These are phyloP conservation scores for Neosilurus mollespiculum DNA, from an alignment of 2,797 vertebrate species.

Conservation along the genomic window DNA sequence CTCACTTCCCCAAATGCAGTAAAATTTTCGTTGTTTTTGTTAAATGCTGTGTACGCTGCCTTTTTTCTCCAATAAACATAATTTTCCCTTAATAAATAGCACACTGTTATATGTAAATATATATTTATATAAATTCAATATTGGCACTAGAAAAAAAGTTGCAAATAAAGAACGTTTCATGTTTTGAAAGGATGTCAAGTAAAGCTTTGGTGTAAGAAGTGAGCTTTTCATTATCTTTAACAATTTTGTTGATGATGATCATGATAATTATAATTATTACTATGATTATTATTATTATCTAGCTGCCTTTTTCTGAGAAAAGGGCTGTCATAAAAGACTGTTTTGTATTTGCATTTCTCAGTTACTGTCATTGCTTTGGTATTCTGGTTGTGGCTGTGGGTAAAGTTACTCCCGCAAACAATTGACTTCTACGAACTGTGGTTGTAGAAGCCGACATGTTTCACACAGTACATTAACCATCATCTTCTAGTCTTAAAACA, in stretches of 20 bases:
- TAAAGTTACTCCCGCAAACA: constrained; percentile 41
- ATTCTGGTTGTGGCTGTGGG: constrained; percentile 41
- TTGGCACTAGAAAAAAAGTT: constrained; percentile 39
- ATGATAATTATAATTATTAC: constrained; percentile 29
- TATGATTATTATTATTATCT: constrained; percentile 46
- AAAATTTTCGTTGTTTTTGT: constrained; percentile 27
- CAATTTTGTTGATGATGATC: constrained; percentile 36
- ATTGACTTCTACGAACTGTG: constrained; percentile 19
- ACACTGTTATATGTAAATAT: constrained; percentile 62
- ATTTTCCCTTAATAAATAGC: constrained; percentile 48
- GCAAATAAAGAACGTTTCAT: constrained; percentile 31
- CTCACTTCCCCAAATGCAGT: constrained; percentile 51
- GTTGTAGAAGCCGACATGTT: constrained; percentile 23
- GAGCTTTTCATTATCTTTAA: constrained; percentile 57
- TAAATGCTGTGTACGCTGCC: constrained; percentile 22
- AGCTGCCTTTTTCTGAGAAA: constrained; percentile 57
- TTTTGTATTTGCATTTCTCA: constrained; percentile 69
- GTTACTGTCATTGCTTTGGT: constrained; percentile 59
- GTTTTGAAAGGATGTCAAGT: constrained; percentile 41
- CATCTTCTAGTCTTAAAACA: constrained; percentile 61
- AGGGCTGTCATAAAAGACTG: constrained; percentile 69
- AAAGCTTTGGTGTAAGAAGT: constrained; percentile 47
- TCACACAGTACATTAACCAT: constrained; percentile 27
- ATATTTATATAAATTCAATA: constrained; percentile 55
- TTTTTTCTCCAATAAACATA: constrained; percentile 2